These are phyloP conservation scores for Alexandromys fortis DNA, from an alignment of 2,113 vertebrate species.

Conservation along the genomic window DNA sequence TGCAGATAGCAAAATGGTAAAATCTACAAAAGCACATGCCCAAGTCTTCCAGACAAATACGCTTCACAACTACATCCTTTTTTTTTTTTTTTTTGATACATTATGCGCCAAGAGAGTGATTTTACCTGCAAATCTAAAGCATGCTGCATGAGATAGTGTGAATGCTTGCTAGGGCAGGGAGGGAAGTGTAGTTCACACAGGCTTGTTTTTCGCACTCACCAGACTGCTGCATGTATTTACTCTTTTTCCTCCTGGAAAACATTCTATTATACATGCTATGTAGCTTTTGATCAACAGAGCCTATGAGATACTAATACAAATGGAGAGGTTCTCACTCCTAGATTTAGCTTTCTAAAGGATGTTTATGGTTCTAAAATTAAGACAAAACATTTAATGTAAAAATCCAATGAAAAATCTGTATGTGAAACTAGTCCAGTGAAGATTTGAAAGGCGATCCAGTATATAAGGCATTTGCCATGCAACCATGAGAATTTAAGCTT, in stretches of 20 bases:
- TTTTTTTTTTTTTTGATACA: slow-evolving; percentile 33
- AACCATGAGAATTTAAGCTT: no score
- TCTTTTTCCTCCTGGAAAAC: background rate
- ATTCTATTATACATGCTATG: background rate
- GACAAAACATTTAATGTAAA: background rate
- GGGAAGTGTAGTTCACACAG: background rate
- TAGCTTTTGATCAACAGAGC: background rate
- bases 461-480: background rate
- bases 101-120: slow-evolving; percentile 34
- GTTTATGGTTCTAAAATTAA: background rate
- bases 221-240: background rate
- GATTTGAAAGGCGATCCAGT: background rate
- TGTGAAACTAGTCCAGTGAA: background rate
- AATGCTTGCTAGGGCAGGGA: background rate
- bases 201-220: background rate
- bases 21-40: background rate
- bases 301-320: background rate
- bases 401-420: background rate
- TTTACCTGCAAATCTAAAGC: background rate
- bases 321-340: background rate
- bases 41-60: slow-evolving; percentile 35
- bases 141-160: background rate
- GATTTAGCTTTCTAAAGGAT: background rate
- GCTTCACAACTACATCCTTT: slow-evolving; percentile 29
- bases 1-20: slow-evolving; percentile 45